Evolutionary conservation across 2,888 invertebrate species (phyloP).

Genomic region (Mellilla xanthometata): DNA sequence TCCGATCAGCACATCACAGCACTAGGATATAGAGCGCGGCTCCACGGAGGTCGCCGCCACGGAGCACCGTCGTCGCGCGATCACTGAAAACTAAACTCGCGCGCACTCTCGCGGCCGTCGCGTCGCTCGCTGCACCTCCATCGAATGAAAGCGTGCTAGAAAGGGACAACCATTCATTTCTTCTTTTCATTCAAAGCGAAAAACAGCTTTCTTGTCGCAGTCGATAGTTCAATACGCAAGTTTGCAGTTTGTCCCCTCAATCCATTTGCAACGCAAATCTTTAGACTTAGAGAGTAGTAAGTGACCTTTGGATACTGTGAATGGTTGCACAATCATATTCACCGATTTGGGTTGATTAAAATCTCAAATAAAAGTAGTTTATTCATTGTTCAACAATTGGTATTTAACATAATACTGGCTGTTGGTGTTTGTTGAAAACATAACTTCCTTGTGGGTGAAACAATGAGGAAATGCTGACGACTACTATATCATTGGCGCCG

Average conservation of each 20-base stretch:
- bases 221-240: slow-evolving; percentile 44
- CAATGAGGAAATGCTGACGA: slow-evolving; percentile 51
- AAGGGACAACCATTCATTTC: slow-evolving; percentile 72
- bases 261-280: slow-evolving; percentile 1
- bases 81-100: slow-evolving; percentile 73
- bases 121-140: slow-evolving; percentile 40
- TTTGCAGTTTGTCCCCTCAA: slow-evolving; percentile 22
- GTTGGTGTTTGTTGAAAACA: slow-evolving; percentile 4
- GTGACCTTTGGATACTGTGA: slow-evolving; percentile 1
- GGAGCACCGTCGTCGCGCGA: slow-evolving; percentile 72
- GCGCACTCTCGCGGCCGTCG: slow-evolving; percentile 51
- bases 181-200: slow-evolving; percentile 64
- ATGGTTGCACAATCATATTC: background rate
- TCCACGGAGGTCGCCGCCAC: slow-evolving; percentile 68
- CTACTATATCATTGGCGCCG: slow-evolving; percentile 37
- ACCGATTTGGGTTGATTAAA: too few relatives aligned
- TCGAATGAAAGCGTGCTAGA: slow-evolving; percentile 71
- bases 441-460: slow-evolving; percentile 38
- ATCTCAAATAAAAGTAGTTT: too few relatives aligned
- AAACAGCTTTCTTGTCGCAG: slow-evolving; percentile 63
- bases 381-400: background rate
- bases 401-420: slow-evolving; percentile 2
- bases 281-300: background rate
- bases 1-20: slow-evolving; percentile 64
- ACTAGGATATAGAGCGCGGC: slow-evolving; percentile 61